Conservation (phyloP, 2,113 vertebrate species). For the Dascyllus trimaculatus region DNA sequence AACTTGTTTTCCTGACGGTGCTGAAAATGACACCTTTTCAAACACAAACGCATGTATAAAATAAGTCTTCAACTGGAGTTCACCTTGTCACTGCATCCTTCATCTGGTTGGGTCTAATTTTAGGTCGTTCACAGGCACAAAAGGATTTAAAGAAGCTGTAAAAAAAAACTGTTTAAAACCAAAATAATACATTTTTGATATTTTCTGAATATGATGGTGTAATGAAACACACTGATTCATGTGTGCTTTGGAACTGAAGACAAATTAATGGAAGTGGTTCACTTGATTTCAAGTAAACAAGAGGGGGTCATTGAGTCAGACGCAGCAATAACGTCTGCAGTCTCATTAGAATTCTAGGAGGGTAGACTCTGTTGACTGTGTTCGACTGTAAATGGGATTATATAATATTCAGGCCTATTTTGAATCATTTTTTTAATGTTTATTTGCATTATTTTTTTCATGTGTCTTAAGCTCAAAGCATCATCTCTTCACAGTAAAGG, state of each 20-base stretch:
- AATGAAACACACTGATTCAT: background rate
- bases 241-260: background rate
- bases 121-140: background rate
- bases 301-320: background rate
- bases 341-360: constrained; percentile 1
- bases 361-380: background rate
- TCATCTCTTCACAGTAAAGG: background rate
- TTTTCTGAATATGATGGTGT: background rate
- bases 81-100: constrained; percentile 17
- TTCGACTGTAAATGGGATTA: constrained; percentile 16
- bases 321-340: constrained; percentile 11
- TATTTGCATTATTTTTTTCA: background rate
- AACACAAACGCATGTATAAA: constrained; percentile 28
- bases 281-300: too few relatives aligned
- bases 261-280: background rate
- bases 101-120: constrained; percentile 20
- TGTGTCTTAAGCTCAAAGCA: background rate
- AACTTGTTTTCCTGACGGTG: constrained; percentile 42
- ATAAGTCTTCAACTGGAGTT: constrained; percentile 21
- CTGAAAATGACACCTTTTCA: constrained; percentile 43
- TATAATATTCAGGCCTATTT: background rate
- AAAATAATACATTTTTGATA: background rate
- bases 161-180: too few relatives aligned
- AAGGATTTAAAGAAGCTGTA: constrained; percentile 8
- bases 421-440: background rate